Evolutionary conservation across 2,888 invertebrate species (phyloP).

Genomic region (Kuschelorhynchus macadamiae): DNA sequence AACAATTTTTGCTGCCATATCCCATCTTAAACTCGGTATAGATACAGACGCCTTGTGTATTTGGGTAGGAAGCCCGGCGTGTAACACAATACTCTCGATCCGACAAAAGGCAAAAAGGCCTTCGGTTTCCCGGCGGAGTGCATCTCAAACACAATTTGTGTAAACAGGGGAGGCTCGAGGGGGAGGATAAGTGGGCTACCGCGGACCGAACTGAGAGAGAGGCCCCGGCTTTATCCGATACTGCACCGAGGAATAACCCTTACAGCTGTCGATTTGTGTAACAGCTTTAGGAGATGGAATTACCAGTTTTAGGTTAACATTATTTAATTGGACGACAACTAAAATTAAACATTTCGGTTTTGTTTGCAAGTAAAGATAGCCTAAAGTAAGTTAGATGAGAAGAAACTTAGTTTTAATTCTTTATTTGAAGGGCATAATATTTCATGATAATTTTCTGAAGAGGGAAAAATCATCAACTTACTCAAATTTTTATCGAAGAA

Average conservation of each 20-base stretch:
- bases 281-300: background rate
- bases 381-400: no score
- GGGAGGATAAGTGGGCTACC: background rate
- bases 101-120: conserved; percentile 48
- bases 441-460: no score
- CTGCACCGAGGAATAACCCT: background rate
- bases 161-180: conserved; percentile 33
- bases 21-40: no score
- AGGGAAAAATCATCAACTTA: no score
- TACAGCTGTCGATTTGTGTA: background rate
- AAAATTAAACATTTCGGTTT: no score
- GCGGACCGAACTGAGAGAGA: background rate
- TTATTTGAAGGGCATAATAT: no score
- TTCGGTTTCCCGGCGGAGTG: conserved; percentile 47
- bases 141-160: conserved; percentile 50
- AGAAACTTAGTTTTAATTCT: no score
- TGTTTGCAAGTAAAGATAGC: no score
- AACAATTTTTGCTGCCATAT: no score
- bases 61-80: conserved; percentile 20
- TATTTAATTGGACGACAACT: no score
- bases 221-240: background rate
- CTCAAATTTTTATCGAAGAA: no score
- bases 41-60: background rate
- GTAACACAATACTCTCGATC: conserved; percentile 44
- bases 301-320: no score